Conservation (phyloP, 2,797 vertebrate genomes). For the Pempheris klunzingeri region DNA sequence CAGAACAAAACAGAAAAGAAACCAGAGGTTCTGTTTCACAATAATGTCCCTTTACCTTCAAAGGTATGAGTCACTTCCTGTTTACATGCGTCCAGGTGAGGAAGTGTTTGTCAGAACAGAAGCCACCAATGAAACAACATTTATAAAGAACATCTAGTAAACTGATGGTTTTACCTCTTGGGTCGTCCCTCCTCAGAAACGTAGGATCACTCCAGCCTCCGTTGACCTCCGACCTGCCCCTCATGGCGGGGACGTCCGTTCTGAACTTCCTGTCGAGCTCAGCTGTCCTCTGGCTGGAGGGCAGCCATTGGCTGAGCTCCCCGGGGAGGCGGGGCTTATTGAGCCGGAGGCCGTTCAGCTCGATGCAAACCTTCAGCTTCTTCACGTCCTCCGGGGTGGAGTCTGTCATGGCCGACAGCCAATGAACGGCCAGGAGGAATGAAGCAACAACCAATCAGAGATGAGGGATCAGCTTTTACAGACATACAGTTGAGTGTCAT, state of each 20-base stretch:
- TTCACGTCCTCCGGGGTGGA: conserved; percentile 91
- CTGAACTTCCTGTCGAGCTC: conserved; percentile 82
- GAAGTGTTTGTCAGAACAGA: too few relatives aligned
- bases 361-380: conserved; percentile 96
- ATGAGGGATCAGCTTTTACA: neutral
- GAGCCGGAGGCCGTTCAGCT: conserved; percentile 94
- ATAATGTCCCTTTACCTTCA: too few relatives aligned
- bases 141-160: neutral
- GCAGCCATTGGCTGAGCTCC: conserved; percentile 87
- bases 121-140: neutral
- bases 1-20: too few relatives aligned
- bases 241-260: conserved; percentile 85
- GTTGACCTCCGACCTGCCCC: conserved; percentile 88
- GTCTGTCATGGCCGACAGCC: conserved; percentile 69
- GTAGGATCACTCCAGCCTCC: conserved; percentile 88
- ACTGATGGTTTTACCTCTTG: conserved; percentile 84
- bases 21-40: too few relatives aligned
- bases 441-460: neutral
- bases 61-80: too few relatives aligned
- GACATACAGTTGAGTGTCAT: neutral
- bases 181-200: conserved; percentile 84
- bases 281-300: conserved; percentile 81
- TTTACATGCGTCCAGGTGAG: too few relatives aligned
- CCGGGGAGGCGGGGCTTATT: conserved; percentile 91
- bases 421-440: neutral